phyloP scores from a whole-genome alignment of 2,888 invertebrate genomes.

The Drosophila yooni region DNA sequence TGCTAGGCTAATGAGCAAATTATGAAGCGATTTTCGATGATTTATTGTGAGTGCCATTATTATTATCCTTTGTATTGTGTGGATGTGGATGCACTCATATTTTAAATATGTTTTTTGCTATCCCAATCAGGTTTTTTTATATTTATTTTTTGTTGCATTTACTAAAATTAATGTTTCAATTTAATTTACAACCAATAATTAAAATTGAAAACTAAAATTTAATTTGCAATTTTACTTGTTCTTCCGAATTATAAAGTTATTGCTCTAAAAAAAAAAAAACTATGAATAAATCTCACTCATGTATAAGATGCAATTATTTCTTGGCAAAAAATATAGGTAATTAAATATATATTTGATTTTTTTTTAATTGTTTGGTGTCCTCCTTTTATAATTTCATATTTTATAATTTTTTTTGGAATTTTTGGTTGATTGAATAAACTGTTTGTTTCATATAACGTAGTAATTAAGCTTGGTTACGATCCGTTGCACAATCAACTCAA shows the following conservation, averaged over 20 bases:
- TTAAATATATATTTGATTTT: not conserved
- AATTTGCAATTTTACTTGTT: not conserved
- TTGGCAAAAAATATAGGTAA: fast-evolving
- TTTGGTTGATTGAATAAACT: not conserved
- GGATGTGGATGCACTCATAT: too few species aligned
- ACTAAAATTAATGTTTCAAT: not conserved
- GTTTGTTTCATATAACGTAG: not conserved
- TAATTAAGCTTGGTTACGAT: constrained; percentile 11
- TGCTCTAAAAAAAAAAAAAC: not conserved
- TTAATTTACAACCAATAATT: not conserved
- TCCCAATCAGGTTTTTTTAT: not conserved
- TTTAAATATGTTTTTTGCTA: not conserved
- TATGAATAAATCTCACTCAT: not conserved
- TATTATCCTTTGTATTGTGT: not conserved
- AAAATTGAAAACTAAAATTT: not conserved
- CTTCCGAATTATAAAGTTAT: not conserved
- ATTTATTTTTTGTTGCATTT: not conserved
- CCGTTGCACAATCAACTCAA: constrained; percentile 39
- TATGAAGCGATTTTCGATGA: not conserved
- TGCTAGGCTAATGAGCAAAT: not conserved
- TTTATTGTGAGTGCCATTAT: not conserved
- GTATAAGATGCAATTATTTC: not conserved
- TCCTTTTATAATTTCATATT: not conserved
- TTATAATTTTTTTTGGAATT: not conserved
- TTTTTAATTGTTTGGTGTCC: not conserved